A percentile compares a stretch with the other conserved stretches of the same genome.
phyloP scores from a whole-genome alignment of 2,797 vertebrate genomes.

The Epinephelus awoara region DNA sequence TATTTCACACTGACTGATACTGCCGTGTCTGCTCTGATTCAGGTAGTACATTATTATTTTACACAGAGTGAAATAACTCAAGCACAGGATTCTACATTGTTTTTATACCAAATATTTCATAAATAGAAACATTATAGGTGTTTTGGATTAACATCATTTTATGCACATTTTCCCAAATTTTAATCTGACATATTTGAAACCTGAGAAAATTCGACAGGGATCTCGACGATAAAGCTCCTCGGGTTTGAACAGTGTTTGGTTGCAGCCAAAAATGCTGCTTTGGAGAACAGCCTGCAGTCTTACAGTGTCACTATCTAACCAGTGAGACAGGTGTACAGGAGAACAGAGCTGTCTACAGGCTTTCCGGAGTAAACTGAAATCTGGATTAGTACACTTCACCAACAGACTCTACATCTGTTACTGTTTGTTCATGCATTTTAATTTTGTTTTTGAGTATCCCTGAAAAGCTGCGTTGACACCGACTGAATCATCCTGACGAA shows the following conservation, averaged over 20 bases:
- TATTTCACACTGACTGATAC: no score
- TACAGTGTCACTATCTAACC: not conserved
- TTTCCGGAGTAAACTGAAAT: constrained; percentile 12
- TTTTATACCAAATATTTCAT: no score
- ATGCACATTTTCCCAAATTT: not conserved
- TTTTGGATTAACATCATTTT: not conserved
- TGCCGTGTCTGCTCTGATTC: no score
- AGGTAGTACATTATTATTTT: no score
- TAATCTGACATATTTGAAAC: not conserved
- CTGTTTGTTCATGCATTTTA: not conserved
- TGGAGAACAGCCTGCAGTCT: not conserved
- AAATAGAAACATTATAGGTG: not conserved
- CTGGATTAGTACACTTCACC: not conserved
- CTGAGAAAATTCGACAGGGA: not conserved
- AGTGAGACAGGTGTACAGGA: not conserved
- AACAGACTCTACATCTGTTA: constrained; percentile 7
- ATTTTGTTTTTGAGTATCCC: constrained; percentile 3
- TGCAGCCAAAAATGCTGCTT: not conserved
- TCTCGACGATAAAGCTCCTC: not conserved
- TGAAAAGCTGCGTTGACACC: not conserved
- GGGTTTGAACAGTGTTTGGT: not conserved
- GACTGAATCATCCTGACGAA: not conserved
- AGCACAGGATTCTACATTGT: no score
- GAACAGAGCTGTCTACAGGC: not conserved
- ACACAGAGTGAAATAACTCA: no score